These are phyloP conservation scores for Hippoglossus stenolepis DNA, from an alignment of 2,113 vertebrate genomes.

Conservation along the genomic window DNA sequence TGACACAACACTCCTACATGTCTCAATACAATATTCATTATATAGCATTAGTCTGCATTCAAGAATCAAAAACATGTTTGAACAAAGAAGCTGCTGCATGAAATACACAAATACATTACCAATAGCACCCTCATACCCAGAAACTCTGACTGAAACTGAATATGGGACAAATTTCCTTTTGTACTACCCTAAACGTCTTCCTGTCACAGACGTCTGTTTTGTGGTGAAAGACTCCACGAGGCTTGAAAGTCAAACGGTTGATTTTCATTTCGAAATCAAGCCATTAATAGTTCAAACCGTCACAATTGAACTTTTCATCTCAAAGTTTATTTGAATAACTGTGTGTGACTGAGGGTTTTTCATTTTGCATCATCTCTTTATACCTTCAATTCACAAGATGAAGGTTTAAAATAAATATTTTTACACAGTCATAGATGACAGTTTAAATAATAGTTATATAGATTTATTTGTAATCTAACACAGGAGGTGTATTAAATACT, in stretches of 20 bases:
- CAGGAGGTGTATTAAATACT: background rate
- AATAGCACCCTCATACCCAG: background rate
- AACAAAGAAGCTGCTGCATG: background rate
- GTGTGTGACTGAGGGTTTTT: too few relatives aligned
- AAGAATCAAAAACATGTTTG: too few relatives aligned
- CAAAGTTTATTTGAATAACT: too few relatives aligned
- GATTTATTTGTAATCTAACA: background rate
- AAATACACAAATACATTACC: background rate
- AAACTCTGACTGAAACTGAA: background rate
- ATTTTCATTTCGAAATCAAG: background rate
- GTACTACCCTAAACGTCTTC: constrained; percentile 1
- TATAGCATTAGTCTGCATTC: background rate
- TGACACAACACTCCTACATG: too few relatives aligned
- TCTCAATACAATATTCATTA: background rate
- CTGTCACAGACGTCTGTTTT: constrained; percentile 6
- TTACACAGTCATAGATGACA: background rate
- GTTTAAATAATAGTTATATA: background rate
- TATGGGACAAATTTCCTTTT: background rate
- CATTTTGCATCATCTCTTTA: background rate
- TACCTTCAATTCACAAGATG: background rate
- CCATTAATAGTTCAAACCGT: too few relatives aligned
- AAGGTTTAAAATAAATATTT: too few relatives aligned
- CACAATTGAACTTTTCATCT: background rate
- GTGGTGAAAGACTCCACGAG: background rate
- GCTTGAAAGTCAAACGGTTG: background rate